These are phyloP conservation scores for Loripinus fragilis DNA, from an alignment of 2,888 invertebrate genomes.

Conservation along the genomic window DNA sequence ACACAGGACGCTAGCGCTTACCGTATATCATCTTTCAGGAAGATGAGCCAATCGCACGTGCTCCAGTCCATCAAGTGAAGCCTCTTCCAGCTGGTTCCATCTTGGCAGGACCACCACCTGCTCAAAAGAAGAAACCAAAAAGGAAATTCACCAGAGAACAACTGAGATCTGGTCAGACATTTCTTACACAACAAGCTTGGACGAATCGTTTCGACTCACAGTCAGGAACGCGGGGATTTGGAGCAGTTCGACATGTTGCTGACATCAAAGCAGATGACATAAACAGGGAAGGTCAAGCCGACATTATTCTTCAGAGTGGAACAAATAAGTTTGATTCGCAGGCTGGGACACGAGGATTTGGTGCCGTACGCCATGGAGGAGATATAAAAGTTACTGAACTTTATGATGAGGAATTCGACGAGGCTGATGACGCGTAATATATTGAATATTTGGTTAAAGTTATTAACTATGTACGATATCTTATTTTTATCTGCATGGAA, in stretches of 20 bases:
- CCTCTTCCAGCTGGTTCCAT: conserved; percentile 14
- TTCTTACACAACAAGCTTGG: conserved; percentile 75
- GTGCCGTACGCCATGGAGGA: conserved; percentile 77
- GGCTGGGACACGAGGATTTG: conserved; percentile 77
- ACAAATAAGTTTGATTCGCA: conserved; percentile 82
- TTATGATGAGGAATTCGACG: conserved; percentile 6
- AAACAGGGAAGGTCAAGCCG: conserved; percentile 58
- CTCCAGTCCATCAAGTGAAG: conserved; percentile 78
- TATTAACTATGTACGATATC: no score
- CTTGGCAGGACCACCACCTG: not conserved
- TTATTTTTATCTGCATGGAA: not conserved
- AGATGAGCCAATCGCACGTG: conserved; percentile 71
- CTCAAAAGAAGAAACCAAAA: conserved; percentile 35
- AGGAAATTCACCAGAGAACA: conserved; percentile 50
- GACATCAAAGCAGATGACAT: conserved; percentile 80
- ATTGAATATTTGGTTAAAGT: no score
- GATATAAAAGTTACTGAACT: conserved; percentile 70
- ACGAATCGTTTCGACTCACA: conserved; percentile 81
- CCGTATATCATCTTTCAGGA: conserved; percentile 15
- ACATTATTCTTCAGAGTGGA: conserved; percentile 68
- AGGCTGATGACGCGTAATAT: not conserved
- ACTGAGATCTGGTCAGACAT: conserved; percentile 51
- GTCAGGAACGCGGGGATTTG: conserved; percentile 77
- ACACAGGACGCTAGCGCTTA: not conserved
- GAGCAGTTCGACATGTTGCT: conserved; percentile 79